Base-by-base conservation (phyloP, 1,140 invertebrate genomes). In the Scaptodrosophila lebanonensis region DNA sequence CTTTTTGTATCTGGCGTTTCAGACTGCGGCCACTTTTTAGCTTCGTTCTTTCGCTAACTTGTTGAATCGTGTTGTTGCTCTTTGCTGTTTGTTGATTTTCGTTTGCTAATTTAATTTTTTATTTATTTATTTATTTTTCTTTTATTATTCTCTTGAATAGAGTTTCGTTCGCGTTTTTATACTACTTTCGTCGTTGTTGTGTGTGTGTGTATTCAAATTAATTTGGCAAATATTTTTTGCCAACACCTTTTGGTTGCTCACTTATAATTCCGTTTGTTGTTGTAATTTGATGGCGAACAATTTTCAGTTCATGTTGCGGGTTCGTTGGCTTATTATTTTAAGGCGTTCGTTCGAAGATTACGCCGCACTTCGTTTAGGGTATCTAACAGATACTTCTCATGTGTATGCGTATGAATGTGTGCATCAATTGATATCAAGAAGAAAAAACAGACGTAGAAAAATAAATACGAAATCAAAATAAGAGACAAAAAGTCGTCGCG, bases 371-470 rank as follows among this genome's bases (percentile, higher is more conserved):
- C 52, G 63, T 58, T 64, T 65, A 67, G 52, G 64, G 70, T 77
- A 79, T 79, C 73, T 79, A 51, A 20, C 39, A 72, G 72, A 77
- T 68, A 65, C 67, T 52, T 58, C 57, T 49, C 40, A 45, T 58
- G 48, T 49, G 29, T 48, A 33, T 72, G 53, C 54, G 52, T 70
- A 53, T 20, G 12, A n/a, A 32, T 27, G 27, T 59, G 50, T 54
- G n/a, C n/a, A n/a, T n/a, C n/a, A 47, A 70, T 59, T 62, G 39
- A 62, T 76, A 71, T 71, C 59, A 25, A 25, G 22, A n/a, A n/a
- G n/a, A n/a, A n/a, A n/a, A n/a, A 3, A 8, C 22, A 56, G 59
- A 35, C 48, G 42, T 50, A 73, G 42, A 49, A 52, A 42, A 67
- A 51, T 64, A 51, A 52, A 43, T 47, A 57, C 56, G 54, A 53